Evolutionary conservation across 2,888 invertebrate species (phyloP), one percentile per base, ranked within the genome.

Genomic region (Mimumesa dahlbomi): DNA sequence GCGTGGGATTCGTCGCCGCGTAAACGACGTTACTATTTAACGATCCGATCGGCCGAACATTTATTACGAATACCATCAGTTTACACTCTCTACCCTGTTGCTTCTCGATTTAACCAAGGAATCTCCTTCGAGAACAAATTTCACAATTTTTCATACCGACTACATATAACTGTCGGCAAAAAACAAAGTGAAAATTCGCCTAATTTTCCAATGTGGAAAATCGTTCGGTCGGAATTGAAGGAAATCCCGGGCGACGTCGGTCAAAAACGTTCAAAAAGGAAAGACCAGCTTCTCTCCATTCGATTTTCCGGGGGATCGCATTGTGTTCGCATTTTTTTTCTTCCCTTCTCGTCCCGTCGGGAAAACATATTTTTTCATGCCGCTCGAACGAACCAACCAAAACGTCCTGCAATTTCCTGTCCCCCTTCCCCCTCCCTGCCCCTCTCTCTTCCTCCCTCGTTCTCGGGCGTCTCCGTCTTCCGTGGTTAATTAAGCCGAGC

Each of bases 401-500:
- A 57, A 40, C 59, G 61, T 53, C 61, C 53, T 29, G 57, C 63
- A 52, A 62, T 68, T 71, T 72, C 49, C 56, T 56, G n/a, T 58
- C 40, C 59, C 14, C 22, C 52, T 4, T 7, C 29, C 25, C 40
- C 46, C 42, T 38, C n/a, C n/a, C n/a, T n/a, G n/a, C n/a, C n/a
- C n/a, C n/a, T n/a, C 46, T 45, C 43, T n/a, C n/a, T n/a, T n/a
- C n/a, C n/a, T n/a, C n/a, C n/a, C n/a, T n/a, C n/a, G n/a, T n/a
- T n/a, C n/a, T n/a, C n/a, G n/a, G 34, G 49, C 48, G 48, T 57
- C 14, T 42, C 42, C 46, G 40, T 38, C 46, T 58, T 64, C 69
- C 64, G 75, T 75, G 76, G 81, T 85, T 85, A 85, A 86, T 85
- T 86, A 85, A 84, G 83, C 82, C 79, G 71, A 78, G 79, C 77